Evolutionary conservation across 2,797 vertebrate genomes (phyloP).

Genomic region (Nothura maculosa): DNA sequence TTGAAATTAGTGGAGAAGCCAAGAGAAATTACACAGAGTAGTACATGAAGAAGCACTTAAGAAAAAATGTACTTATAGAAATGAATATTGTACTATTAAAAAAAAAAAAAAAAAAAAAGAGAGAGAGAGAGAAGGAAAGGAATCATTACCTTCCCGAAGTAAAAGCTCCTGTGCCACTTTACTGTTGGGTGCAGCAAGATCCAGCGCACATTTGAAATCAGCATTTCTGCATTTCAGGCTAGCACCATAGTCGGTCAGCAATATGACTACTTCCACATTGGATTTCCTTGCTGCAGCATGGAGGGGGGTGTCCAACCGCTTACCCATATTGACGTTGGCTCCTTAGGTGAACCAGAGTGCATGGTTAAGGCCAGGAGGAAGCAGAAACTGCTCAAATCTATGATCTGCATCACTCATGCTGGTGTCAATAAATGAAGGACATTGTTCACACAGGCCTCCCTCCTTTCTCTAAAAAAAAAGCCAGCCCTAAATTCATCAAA

Average conservation of each 20-base stretch:
- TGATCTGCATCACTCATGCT: not conserved
- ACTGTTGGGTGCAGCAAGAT: slow-evolving; percentile 84
- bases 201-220: slow-evolving; percentile 87
- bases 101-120: not conserved
- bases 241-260: slow-evolving; percentile 92
- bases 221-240: slow-evolving; percentile 84
- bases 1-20: not conserved
- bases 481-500: not conserved
- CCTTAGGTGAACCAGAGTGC: slow-evolving; percentile 77
- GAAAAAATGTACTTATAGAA: not conserved
- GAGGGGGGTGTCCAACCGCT: slow-evolving; percentile 86
- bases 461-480: fast-evolving
- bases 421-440: not conserved
- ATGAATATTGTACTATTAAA: not conserved
- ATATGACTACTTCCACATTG: slow-evolving; percentile 77
- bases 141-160: slow-evolving; percentile 84
- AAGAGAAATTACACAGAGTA: not conserved
- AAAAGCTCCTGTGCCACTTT: slow-evolving; percentile 80
- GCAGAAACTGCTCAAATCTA: not conserved
- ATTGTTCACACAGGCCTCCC: not conserved
- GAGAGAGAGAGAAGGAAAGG: not conserved
- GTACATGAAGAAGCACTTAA: not conserved
- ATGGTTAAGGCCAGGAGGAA: not conserved
- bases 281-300: slow-evolving; percentile 86
- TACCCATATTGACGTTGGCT: slow-evolving; percentile 85